phyloP scores from a whole-genome alignment of 2,888 invertebrate genomes.

The Cerceris ruficornis region DNA sequence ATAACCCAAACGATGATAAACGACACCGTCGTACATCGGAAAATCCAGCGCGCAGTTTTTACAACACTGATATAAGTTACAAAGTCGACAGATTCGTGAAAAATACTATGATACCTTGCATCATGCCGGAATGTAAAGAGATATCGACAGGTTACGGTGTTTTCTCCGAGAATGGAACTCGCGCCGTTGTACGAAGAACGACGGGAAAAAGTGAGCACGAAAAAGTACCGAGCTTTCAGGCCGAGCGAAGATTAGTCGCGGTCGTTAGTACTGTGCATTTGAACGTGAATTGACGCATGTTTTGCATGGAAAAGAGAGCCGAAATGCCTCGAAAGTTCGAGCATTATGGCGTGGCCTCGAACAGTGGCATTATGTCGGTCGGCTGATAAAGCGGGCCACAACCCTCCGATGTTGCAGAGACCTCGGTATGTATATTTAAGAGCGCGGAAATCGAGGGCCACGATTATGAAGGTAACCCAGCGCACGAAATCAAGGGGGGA shows the following conservation, averaged over 20 bases:
- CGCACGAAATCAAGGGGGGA: conserved; percentile 25
- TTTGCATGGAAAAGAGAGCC: conserved; percentile 20
- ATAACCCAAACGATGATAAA: too few species aligned
- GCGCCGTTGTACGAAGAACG: background rate
- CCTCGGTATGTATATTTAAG: conserved; percentile 38
- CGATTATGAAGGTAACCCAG: conserved; percentile 36
- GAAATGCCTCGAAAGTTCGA: conserved; percentile 24
- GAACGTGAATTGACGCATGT: conserved; percentile 7
- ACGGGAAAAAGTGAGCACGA: background rate
- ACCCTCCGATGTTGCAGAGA: conserved; percentile 1
- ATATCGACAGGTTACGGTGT: background rate
- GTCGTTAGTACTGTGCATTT: conserved; percentile 14
- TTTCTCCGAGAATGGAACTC: background rate
- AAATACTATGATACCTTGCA: too few species aligned
- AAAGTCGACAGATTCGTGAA: too few species aligned
- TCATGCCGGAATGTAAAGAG: too few species aligned
- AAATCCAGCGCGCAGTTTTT: too few species aligned
- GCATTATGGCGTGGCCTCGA: conserved; percentile 42
- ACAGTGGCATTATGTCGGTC: conserved; percentile 18
- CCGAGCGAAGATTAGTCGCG: conserved; percentile 2
- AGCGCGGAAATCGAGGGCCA: conserved; percentile 34
- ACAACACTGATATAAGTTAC: too few species aligned
- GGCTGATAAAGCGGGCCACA: conserved; percentile 42
- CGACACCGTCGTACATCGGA: too few species aligned
- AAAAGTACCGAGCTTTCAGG: background rate